Evolutionary conservation across 2,113 vertebrate species (phyloP), one percentile per base, ranked within the genome.

Genomic region (Martes martes): DNA sequence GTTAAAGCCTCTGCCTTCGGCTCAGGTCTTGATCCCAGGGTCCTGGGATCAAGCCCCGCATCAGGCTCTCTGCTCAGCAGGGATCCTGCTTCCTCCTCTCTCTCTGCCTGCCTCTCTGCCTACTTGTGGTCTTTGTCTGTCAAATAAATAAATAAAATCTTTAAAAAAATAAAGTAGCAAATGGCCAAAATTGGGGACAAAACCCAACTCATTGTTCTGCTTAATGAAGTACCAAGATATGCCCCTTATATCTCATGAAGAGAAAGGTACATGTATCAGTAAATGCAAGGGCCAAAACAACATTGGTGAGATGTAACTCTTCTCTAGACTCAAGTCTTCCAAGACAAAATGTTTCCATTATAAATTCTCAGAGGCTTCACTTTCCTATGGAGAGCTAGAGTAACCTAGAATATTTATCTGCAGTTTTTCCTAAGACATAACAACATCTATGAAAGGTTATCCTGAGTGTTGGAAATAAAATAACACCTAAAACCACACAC

Each of bases 281-380:
- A 59, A 9, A 61, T n/a, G n/a, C 21, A 33, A 50, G 28, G 28
- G 1, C 33, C 36, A 42, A 89, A 91, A 36, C n/a, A 69, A 42
- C n/a, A 45, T 13, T 8, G 6, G 15, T 19, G 57, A 55, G 36
- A 79, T 24, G n/a, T 23, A 52, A 85, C 11, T 10, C 14, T 59
- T 78, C 42, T 73, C 28, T 15, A 89, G 71, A 50, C 42, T 80
- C 45, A 84, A 79, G 21, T 50, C 39, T 89, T 94, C 31, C 83
- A 79, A 92, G 52, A 79, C 21, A 73, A 93, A 85, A 89, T 80
- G 33, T 92, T 78, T 73, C 59, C 79, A n/a, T 86, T 14, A 89
- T 59, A 67, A 96, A 89, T 76, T 69, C 16, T 85, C 28, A 31
- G 33, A 92, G 10, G 15, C 28, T 94, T 63, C 4, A 28, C 36